phyloP scores from a whole-genome alignment of 2,888 invertebrate species.

The Limnephilus lunatus region DNA sequence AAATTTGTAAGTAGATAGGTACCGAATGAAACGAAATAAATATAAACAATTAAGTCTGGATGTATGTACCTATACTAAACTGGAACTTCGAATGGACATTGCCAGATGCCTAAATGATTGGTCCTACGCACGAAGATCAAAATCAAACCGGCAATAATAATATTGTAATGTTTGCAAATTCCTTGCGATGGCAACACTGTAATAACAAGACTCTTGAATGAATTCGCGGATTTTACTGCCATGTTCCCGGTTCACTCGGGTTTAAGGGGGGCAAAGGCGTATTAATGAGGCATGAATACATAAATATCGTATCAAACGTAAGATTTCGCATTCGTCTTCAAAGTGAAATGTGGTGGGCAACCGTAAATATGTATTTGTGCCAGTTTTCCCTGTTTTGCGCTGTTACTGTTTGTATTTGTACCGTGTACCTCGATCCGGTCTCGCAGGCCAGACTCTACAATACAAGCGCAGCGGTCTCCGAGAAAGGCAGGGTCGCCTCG shows the following conservation, averaged over 20 bases:
- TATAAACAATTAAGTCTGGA: neutral
- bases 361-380: constrained; percentile 14
- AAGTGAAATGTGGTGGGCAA: neutral
- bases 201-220: neutral
- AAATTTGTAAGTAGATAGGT: neutral
- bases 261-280: constrained; percentile 20
- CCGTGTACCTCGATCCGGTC: neutral
- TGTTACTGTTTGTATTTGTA: too few relatives aligned
- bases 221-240: neutral
- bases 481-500: neutral
- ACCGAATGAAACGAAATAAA: neutral
- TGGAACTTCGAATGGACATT: neutral
- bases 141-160: neutral
- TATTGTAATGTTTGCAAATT: neutral
- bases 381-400: constrained; percentile 25
- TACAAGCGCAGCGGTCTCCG: neutral
- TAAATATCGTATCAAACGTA: constrained; percentile 28
- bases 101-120: neutral
- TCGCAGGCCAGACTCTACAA: neutral
- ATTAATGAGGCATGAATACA: constrained; percentile 22
- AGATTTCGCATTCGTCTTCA: constrained; percentile 41
- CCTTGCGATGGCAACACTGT: neutral
- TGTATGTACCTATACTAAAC: neutral
- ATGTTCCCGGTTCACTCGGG: neutral
- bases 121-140: neutral